phyloP scores from a whole-genome alignment of 2,797 vertebrate genomes.

The Microhierax caerulescens region DNA sequence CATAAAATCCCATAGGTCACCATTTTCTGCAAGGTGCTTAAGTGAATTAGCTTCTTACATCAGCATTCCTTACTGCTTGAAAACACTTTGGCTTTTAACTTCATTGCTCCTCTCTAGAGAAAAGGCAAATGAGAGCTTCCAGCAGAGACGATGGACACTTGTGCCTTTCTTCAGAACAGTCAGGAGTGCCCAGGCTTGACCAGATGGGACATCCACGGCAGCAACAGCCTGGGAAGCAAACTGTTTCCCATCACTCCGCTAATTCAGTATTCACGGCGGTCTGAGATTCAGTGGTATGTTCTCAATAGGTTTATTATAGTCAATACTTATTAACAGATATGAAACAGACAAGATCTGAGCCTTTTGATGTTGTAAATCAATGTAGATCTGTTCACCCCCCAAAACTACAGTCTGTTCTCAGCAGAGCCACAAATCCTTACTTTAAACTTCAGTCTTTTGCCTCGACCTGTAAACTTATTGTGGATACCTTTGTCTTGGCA shows the following conservation, averaged over 20 bases:
- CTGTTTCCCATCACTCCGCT: not conserved
- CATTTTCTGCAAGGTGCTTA: not conserved
- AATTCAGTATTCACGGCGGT: not conserved
- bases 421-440: conserved; percentile 15
- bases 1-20: not conserved
- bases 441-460: not conserved
- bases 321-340: conserved; percentile 57
- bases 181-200: not conserved
- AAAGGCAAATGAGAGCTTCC: not conserved
- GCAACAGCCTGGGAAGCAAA: not conserved
- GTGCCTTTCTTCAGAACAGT: not conserved
- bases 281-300: not conserved
- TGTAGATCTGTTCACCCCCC: not conserved
- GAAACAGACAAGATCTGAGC: conserved; percentile 9
- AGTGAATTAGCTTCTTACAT: not conserved
- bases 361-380: conserved; percentile 25
- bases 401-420: not conserved
- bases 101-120: not conserved
- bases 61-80: not conserved
- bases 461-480: not conserved
- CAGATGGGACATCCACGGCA: not conserved
- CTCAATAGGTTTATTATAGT: conserved; percentile 30
- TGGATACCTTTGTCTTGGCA: not conserved
- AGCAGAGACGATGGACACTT: not conserved
- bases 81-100: not conserved